Base-by-base conservation (phyloP, 2,888 invertebrate species). In the Carabus problematicus region DNA sequence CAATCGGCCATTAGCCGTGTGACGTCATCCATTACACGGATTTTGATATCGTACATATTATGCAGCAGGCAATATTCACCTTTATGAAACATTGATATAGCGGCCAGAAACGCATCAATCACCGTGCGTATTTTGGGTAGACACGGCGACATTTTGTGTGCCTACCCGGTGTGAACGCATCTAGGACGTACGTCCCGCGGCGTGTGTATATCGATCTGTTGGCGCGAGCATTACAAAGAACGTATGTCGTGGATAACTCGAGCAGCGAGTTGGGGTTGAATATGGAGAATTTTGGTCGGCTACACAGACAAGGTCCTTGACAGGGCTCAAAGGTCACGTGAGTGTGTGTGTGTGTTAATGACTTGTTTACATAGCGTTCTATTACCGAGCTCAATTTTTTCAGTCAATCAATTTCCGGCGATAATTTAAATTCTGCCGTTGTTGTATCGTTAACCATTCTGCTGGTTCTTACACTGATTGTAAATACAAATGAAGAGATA, bases 11-110 rank as follows among this genome's bases (percentile, higher is more conserved):
- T 69, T 69, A 69, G 11, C 16, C 63, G 14, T 16, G 59, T 66
- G 66, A 66, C 66, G 66, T 66, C 66, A 63, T 54, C 63, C 66
- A 66, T 66, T 66, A 66, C 66, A 40, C 8, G 6, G 41, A 41
- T 58, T 41, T 54, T 58, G 66, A 58, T 49, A 66, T 66, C 58
- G 59, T 66, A 49, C 49, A 52, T 16, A 52, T 14, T 16, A 55
- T 39, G 45, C 43, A 12, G 52, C 52, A 52, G 18, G 52, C 29
- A 56, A 29, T 39, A 16, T 8, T 56, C 39, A 18, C n/a, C 49
- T n/a, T 47, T 56, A 64, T 11, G n/a, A 7, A 11, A 9, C 16
- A 16, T 1, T 8, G 9, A 39, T 11, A 9, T 41, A 52, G 8
- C 6, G 40, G 9, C 40, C 39, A 49, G 9, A 49, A 47, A 14